Evolutionary conservation across 2,888 invertebrate species (phyloP).

Genomic region (Tryphoninae sp.): DNA sequence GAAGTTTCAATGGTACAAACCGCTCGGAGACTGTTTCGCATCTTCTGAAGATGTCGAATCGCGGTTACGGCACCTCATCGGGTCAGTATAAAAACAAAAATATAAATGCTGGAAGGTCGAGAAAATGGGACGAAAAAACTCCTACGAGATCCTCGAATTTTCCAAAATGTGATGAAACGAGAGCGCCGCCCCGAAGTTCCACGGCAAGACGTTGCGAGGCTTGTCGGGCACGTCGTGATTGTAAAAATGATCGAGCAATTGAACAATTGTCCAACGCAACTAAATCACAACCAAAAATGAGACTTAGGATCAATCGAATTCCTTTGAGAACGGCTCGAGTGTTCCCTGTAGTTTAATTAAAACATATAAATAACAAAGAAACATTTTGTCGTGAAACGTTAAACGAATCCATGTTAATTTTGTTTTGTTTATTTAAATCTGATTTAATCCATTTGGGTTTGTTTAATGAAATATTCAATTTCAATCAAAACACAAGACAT

Average conservation of each 20-base stretch:
- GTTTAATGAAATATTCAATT: too few species aligned
- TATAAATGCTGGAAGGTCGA: conserved; percentile 44
- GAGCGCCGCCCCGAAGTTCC: background rate
- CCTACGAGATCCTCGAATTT: conserved; percentile 28
- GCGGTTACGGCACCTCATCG: conserved; percentile 86
- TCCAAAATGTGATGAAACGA: conserved; percentile 4
- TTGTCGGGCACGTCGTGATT: conserved; percentile 27
- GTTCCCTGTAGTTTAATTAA: background rate
- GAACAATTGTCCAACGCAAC: background rate
- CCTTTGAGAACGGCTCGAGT: conserved; percentile 38
- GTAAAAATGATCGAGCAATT: conserved; percentile 1
- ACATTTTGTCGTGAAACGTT: background rate
- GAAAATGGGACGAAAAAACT: conserved; percentile 1
- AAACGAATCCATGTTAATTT: background rate
- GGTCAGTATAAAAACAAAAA: conserved; percentile 73
- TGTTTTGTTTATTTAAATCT: background rate
- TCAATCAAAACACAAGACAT: too few species aligned
- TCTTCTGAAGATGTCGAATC: conserved; percentile 87
- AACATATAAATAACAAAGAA: background rate
- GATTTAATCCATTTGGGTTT: background rate
- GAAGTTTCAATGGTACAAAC: conserved; percentile 79
- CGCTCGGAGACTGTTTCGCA: conserved; percentile 83
- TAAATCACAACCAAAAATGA: conserved; percentile 19
- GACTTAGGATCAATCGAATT: conserved; percentile 45
- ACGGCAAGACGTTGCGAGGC: conserved; percentile 48